These are phyloP conservation scores for Lepidurus apus DNA, from an alignment of 1,140 invertebrate genomes.

Conservation along the genomic window DNA sequence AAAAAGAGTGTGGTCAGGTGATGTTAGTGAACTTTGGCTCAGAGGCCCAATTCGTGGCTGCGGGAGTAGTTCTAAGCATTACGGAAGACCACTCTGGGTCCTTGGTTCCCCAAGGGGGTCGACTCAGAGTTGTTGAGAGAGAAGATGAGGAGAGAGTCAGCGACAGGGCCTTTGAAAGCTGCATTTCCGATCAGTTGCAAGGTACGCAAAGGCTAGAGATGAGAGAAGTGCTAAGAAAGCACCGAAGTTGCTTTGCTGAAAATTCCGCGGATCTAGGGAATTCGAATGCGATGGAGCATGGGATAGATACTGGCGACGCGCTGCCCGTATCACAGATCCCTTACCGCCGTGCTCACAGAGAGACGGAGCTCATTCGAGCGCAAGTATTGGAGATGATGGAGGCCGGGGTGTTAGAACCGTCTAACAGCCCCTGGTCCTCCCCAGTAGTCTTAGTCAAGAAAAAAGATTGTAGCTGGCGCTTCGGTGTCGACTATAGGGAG, in stretches of 20 bases:
- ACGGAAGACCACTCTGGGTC: no score
- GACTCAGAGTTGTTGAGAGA: no score
- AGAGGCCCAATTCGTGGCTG: no score
- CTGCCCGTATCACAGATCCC: conserved; percentile 40
- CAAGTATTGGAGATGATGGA: conserved; percentile 26
- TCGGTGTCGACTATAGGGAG: conserved; percentile 47
- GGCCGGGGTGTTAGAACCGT: conserved; percentile 26
- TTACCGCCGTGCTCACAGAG: conserved; percentile 34
- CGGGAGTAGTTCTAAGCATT: no score
- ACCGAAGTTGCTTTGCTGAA: not conserved
- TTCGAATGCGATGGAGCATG: conserved; percentile 35
- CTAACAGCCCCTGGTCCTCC: not conserved
- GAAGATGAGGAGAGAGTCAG: no score
- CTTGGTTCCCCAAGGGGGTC: no score
- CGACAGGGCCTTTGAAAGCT: no score
- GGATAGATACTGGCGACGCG: conserved; percentile 40
- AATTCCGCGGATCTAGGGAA: not conserved
- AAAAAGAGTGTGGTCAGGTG: no score
- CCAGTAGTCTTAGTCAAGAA: conserved; percentile 32
- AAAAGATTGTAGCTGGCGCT: conserved; percentile 40
- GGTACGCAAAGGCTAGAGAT: no score
- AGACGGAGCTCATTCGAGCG: not conserved
- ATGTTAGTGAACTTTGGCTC: no score
- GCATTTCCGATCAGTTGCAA: no score
- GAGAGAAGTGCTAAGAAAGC: not conserved